phyloP scores from a whole-genome alignment of 2,113 vertebrate genomes.

The Hiodon tergisus region DNA sequence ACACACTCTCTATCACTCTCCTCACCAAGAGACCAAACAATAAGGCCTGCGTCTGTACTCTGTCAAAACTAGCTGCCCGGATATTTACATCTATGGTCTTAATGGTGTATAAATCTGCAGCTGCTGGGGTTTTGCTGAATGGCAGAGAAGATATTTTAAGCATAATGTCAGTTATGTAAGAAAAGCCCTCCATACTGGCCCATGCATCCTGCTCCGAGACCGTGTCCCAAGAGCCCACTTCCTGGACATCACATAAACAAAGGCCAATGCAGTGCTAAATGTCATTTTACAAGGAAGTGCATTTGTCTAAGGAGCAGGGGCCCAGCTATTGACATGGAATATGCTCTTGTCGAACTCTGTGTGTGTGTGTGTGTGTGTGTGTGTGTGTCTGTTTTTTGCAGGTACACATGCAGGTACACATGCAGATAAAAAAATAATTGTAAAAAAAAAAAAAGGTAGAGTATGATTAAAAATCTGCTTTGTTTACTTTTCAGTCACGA shows the following conservation, averaged over 20 bases:
- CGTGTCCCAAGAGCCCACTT: conserved; percentile 27
- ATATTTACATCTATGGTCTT: conserved; percentile 55
- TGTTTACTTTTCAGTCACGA: conserved; percentile 69
- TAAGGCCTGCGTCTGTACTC: conserved; percentile 47
- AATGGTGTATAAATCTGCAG: conserved; percentile 39
- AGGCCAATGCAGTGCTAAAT: conserved; percentile 32
- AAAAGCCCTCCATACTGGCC: conserved; percentile 24
- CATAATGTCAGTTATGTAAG: conserved; percentile 13
- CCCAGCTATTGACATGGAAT: background rate
- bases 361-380: conserved; percentile 3
- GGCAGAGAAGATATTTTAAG: conserved; percentile 41
- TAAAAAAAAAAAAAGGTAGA: no score
- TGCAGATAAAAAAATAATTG: background rate
- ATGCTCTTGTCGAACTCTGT: conserved; percentile 6
- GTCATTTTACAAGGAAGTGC: conserved; percentile 38
- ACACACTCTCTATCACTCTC: conserved; percentile 15
- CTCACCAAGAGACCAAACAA: conserved; percentile 43
- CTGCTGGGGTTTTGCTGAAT: conserved; percentile 32
- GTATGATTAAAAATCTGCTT: background rate
- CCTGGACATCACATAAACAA: conserved; percentile 49
- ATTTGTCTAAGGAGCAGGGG: conserved; percentile 39
- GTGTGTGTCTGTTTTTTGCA: background rate
- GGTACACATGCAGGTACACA: background rate
- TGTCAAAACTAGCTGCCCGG: conserved; percentile 43
- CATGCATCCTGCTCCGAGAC: conserved; percentile 11